phyloP scores from a whole-genome alignment of 37 sponge, comb jelly and placozoan species.

The Hexactinellida sp. region DNA sequence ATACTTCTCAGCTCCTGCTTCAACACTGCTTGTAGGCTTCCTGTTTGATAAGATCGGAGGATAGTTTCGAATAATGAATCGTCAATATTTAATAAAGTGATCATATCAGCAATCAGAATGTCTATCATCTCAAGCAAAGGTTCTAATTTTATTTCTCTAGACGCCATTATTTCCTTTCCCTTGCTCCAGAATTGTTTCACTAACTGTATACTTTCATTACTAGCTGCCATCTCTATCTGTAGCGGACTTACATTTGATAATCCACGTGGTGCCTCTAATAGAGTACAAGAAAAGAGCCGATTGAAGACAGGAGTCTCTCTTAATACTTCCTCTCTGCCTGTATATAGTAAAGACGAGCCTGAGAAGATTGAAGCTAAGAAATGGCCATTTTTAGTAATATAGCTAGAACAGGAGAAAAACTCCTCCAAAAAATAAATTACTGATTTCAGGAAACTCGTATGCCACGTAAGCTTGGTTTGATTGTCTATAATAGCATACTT shows the following conservation, averaged over 20 bases:
- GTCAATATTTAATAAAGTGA: background rate
- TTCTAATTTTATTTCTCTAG: background rate
- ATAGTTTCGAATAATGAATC: background rate
- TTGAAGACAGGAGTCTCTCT: background rate
- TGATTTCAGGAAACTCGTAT: background rate
- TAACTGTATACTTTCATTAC: background rate
- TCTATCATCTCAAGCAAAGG: background rate
- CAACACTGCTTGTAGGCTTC: background rate
- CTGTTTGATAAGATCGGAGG: background rate
- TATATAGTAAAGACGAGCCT: background rate
- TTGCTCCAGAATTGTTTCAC: background rate
- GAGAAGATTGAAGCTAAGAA: background rate
- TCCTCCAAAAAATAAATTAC: background rate
- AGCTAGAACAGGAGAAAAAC: background rate
- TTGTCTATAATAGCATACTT: background rate
- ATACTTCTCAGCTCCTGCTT: background rate
- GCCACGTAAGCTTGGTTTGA: background rate
- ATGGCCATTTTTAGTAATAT: background rate
- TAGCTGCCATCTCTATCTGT: background rate
- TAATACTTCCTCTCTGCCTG: background rate
- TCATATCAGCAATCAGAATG: background rate
- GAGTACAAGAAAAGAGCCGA: background rate
- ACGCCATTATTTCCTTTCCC: background rate
- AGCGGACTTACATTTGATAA: background rate
- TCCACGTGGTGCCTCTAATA: background rate